These are phyloP conservation scores for Poicephalus meyeri DNA, from an alignment of 2,113 vertebrate species.

Conservation along the genomic window DNA sequence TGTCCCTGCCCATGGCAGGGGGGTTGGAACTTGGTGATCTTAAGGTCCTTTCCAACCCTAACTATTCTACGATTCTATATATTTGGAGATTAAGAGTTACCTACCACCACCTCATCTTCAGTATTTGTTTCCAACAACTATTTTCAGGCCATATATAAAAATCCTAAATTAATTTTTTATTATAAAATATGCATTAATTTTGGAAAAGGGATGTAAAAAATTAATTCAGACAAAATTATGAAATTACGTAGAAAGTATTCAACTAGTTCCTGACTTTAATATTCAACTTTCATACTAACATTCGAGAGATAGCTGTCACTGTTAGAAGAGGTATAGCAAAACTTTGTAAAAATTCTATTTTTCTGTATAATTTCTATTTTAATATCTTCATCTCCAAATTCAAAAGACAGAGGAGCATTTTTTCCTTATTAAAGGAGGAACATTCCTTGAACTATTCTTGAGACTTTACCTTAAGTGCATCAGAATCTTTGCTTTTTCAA, in stretches of 20 bases:
- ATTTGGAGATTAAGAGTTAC: neutral
- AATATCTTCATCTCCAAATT: neutral
- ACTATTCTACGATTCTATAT: neutral
- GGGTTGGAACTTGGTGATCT: too few species aligned
- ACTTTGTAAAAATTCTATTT: neutral
- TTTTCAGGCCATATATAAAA: neutral
- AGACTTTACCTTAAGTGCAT: neutral
- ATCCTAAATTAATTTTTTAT: neutral
- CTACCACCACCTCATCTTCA: neutral
- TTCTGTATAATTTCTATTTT: neutral
- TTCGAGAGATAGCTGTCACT: neutral
- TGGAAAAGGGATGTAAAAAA: neutral
- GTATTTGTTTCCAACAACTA: neutral
- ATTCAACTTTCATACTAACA: neutral
- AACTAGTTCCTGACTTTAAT: neutral
- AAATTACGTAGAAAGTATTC: neutral
- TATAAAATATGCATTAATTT: neutral
- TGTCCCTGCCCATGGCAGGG: too few species aligned
- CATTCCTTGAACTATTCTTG: neutral
- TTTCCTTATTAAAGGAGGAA: neutral
- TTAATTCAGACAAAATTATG: neutral
- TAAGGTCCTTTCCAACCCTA: too few species aligned
- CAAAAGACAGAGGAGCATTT: neutral
- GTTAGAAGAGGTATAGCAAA: neutral
- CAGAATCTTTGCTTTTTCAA: neutral